Conservation (phyloP, 2,113 vertebrate genomes). For the Gallinago jamesoni region DNA sequence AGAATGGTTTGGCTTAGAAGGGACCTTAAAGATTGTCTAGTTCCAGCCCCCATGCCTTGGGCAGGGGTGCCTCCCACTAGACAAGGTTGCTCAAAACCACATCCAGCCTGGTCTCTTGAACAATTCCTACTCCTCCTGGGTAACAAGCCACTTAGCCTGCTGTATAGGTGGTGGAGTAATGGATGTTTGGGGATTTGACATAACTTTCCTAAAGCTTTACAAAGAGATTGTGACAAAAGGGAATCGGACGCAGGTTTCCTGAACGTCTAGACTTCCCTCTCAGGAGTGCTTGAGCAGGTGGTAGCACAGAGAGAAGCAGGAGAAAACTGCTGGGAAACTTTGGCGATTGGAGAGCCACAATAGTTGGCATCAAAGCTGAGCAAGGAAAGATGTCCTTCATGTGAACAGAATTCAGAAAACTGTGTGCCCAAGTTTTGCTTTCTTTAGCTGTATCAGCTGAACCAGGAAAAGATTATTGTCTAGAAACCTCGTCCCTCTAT, state of each 20-base stretch:
- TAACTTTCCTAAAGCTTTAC: not conserved
- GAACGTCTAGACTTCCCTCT: not conserved
- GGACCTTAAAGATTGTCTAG: not conserved
- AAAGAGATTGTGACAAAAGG: not conserved
- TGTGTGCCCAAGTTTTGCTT: conserved; percentile 1
- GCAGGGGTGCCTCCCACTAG: not conserved
- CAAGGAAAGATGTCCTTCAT: not conserved
- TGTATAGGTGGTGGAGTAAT: not conserved
- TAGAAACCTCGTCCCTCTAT: not conserved
- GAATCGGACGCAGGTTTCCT: not conserved
- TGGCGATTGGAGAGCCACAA: not conserved
- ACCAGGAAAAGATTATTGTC: not conserved
- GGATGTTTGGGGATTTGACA: fast-evolving
- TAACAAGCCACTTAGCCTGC: not conserved
- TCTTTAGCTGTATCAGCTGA: conserved; percentile 10
- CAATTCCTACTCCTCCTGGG: not conserved
- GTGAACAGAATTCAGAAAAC: not conserved
- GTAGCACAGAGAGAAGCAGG: not conserved
- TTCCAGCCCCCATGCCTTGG: not conserved
- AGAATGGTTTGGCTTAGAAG: not conserved
- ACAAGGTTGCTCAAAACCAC: not conserved
- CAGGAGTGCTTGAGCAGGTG: not conserved
- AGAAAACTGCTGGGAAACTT: not conserved
- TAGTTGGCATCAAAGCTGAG: not conserved
- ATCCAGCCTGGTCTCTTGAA: not conserved